Evolutionary conservation across 2,113 vertebrate genomes (phyloP).

Genomic region (Cardinalis cardinalis): DNA sequence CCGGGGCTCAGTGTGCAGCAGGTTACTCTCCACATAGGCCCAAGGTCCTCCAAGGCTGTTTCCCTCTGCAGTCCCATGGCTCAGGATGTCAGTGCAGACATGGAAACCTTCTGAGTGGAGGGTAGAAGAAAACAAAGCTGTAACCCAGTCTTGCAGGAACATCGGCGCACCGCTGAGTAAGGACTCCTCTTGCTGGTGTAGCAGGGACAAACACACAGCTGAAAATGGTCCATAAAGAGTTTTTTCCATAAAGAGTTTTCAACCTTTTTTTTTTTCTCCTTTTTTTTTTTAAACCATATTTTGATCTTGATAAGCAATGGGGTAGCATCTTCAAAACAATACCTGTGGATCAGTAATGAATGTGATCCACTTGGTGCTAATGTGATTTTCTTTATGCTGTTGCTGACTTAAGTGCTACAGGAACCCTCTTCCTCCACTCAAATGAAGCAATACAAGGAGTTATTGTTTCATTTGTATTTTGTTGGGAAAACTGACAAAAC

Average conservation of each 20-base stretch:
- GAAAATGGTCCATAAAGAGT: not conserved
- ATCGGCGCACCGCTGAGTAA: not conserved
- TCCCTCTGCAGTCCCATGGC: not conserved
- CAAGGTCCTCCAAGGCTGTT: not conserved
- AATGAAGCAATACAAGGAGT: not conserved
- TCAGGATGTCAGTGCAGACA: not conserved
- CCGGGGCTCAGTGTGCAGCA: not conserved
- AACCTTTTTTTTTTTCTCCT: not conserved
- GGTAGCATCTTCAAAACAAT: not conserved
- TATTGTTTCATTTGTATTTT: constrained; percentile 32
- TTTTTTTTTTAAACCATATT: not conserved
- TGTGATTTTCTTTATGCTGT: not conserved
- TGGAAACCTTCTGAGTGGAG: not conserved
- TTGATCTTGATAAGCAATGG: not conserved
- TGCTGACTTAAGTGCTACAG: not conserved
- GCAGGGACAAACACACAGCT: not conserved
- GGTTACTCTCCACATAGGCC: rapidly evolving
- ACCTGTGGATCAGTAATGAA: not conserved
- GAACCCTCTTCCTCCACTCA: not conserved
- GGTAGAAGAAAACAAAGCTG: not conserved
- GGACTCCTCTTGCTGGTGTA: not conserved
- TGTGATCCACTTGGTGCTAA: not conserved
- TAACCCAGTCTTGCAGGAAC: not conserved
- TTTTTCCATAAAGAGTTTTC: not conserved
- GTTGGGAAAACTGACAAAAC: constrained; percentile 3